Conservation (phyloP, 2,113 vertebrate species). For the Peromyscus californicus region DNA sequence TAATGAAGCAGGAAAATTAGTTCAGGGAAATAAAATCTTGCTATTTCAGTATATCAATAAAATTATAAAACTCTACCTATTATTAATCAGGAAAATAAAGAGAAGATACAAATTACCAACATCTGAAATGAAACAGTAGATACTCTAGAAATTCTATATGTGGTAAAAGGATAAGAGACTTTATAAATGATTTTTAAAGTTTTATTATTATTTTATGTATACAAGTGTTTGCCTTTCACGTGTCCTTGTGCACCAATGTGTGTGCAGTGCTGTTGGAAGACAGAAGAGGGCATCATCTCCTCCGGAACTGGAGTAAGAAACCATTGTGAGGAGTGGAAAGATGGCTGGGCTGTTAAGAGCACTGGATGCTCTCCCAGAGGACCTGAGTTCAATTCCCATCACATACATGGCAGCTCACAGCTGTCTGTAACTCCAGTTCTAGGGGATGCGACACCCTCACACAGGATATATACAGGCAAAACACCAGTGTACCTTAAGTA, state of each 20-base stretch:
- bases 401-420: neutral
- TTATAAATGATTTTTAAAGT: neutral
- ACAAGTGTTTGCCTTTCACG: neutral
- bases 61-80: neutral
- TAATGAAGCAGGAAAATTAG: slow-evolving; percentile 21
- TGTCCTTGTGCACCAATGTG: neutral
- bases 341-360: neutral
- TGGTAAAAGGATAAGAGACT: neutral
- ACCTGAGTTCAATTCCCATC: neutral
- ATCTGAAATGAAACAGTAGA: slow-evolving; percentile 27
- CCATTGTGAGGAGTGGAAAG: neutral
- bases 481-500: neutral
- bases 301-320: neutral
- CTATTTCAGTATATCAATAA: neutral
- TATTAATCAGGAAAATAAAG: neutral
- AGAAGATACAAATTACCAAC: slow-evolving; percentile 38
- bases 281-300: neutral
- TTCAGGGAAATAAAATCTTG: slow-evolving; percentile 27
- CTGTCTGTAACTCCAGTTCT: neutral
- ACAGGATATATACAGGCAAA: neutral
- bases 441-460: neutral
- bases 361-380: neutral
- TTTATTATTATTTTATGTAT: neutral
- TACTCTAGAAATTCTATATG: neutral
- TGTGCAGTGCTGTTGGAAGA: neutral